Base-by-base conservation (phyloP, 2,888 invertebrate genomes). In the Mimachlamys varia region DNA sequence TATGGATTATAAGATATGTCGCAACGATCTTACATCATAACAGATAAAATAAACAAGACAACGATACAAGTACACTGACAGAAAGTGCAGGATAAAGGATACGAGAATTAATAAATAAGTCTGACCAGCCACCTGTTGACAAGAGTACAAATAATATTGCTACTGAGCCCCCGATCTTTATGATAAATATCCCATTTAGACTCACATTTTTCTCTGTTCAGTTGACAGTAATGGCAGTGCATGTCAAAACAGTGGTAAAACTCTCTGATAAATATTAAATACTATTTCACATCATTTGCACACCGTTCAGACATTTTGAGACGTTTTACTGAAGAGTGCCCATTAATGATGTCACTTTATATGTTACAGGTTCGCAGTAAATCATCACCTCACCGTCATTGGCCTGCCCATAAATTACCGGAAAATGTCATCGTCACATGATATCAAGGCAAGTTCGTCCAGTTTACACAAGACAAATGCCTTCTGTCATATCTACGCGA, bases 321-420 rank as follows among this genome's bases (percentile, higher is more conserved):
- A 27, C 33, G 76, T 33, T 76, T 27, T 27, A 33, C 76, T 76
- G 76, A 76, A 76, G 27, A 76, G 13, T 76, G 5, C 33, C 76
- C 33, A 76, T 76, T 33, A 76, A 76, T 76, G 76, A 76, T 76
- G 76, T 76, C 76, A 76, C 76, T 22, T 76, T 76, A 33, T 76
- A 76, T 22, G 33, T 76, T 76, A 76, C 76, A 76, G 76, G 27
- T 10, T 76, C 76, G 53, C 53, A 90, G 90, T 90, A 90, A 89
- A 89, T 89, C 89, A 89, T 89, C 38, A 44, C 44, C 87, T 89
- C 53, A 87, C 87, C 37, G 89, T 89, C 55, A 89, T 58, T 88
- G 89, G 88, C 33, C 89, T 55, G 88, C 88, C 89, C 49, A 90
- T 90, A 58, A 88, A 90, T 88, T 50, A 62, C 10, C 22, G 19